phyloP scores from a whole-genome alignment of 2,888 invertebrate species.

The Agonopterix arenella region DNA sequence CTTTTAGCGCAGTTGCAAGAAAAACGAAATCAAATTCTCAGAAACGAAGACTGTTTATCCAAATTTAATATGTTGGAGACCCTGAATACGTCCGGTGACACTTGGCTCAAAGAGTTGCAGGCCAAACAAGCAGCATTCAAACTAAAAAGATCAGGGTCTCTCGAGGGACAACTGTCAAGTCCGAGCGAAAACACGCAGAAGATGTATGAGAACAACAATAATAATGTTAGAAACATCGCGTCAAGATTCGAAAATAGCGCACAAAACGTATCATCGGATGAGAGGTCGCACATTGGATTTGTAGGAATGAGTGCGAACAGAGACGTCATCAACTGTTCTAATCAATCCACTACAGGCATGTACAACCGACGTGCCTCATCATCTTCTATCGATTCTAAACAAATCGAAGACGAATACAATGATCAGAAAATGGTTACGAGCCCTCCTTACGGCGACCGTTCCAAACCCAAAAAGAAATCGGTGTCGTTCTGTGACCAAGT shows the following conservation, averaged over 20 bases:
- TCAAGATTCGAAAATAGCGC: slow-evolving; percentile 83
- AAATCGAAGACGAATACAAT: slow-evolving; percentile 54
- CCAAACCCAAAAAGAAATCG: slow-evolving; percentile 90
- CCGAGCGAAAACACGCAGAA: slow-evolving; percentile 30
- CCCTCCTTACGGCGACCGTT: slow-evolving; percentile 58
- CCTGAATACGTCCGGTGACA: slow-evolving; percentile 63
- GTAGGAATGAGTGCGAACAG: slow-evolving; percentile 60
- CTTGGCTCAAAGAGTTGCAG: slow-evolving; percentile 87
- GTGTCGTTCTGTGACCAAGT: slow-evolving; percentile 97
- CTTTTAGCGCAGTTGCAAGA: slow-evolving; percentile 80
- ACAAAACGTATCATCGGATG: slow-evolving; percentile 43
- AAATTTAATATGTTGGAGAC: slow-evolving; percentile 45
- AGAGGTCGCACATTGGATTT: slow-evolving; percentile 59
- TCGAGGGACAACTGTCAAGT: slow-evolving; percentile 54
- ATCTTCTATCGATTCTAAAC: slow-evolving; percentile 61
- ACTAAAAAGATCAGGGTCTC: slow-evolving; percentile 53
- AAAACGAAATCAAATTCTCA: slow-evolving; percentile 78
- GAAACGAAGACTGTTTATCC: slow-evolving; percentile 51
- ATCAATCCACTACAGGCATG: slow-evolving; percentile 49
- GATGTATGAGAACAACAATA: slow-evolving; percentile 39
- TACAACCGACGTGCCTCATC: slow-evolving; percentile 58
- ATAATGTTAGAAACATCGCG: slow-evolving; percentile 87
- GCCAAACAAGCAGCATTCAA: slow-evolving; percentile 82
- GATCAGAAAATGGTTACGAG: slow-evolving; percentile 53
- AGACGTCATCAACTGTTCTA: slow-evolving; percentile 65